These are phyloP conservation scores for Fabriciana adippe DNA, from an alignment of 2,888 invertebrate genomes.

Conservation along the genomic window DNA sequence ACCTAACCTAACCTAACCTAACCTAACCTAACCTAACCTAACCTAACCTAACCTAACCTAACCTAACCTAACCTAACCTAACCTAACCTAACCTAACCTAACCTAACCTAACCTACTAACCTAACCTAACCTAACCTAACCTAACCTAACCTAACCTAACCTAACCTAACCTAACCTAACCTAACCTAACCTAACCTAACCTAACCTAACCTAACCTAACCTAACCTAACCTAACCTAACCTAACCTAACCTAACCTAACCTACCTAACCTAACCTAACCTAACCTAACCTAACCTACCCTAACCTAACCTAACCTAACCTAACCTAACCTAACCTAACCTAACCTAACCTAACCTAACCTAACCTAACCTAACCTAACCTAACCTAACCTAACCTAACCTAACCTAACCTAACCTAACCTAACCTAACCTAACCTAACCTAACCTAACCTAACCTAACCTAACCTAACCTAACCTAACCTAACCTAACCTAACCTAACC, in stretches of 20 bases:
- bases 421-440: constrained; percentile 40
- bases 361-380: constrained; percentile 37
- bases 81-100: too few relatives aligned
- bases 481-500: constrained; percentile 41
- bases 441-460: constrained; percentile 41
- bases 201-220: constrained; percentile 21
- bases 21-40: too few relatives aligned
- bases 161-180: too few relatives aligned
- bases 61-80: too few relatives aligned
- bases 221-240: constrained; percentile 36
- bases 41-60: too few relatives aligned
- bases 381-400: too few relatives aligned
- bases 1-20: too few relatives aligned
- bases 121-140: too few relatives aligned
- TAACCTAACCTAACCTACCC: constrained; percentile 36
- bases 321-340: constrained; percentile 29
- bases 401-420: constrained; percentile 32
- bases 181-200: constrained; percentile 18
- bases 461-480: too few relatives aligned
- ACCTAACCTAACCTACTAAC: too few relatives aligned
- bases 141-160: constrained; percentile 37
- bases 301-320: too few relatives aligned
- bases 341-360: constrained; percentile 29
- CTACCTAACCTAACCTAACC: constrained; percentile 40
- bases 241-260: constrained; percentile 37